Evolutionary conservation across 1,140 invertebrate species (phyloP).

Genomic region (Cherax quadricarinatus): DNA sequence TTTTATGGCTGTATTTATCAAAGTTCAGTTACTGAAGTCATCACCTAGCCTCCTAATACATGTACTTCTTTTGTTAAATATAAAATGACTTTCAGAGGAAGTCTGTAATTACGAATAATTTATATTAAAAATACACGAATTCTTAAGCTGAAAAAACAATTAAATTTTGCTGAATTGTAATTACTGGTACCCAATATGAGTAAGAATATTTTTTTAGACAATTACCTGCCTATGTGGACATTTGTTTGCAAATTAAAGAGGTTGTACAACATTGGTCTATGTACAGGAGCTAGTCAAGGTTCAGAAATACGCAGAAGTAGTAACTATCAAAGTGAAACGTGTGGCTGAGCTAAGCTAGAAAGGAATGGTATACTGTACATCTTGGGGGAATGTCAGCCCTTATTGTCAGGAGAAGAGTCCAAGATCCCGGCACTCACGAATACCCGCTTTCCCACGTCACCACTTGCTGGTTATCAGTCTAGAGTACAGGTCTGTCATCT

Average conservation of each 20-base stretch:
- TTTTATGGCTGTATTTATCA: no score
- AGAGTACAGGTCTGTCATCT: neutral
- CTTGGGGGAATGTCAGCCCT: constrained; percentile 31
- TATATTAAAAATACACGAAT: no score
- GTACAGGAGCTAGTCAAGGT: neutral
- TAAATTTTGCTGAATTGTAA: no score
- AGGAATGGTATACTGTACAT: neutral
- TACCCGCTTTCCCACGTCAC: constrained; percentile 42
- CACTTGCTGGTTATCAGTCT: constrained; percentile 24
- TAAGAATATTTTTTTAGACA: neutral
- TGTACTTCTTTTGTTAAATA: no score
- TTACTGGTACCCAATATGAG: no score
- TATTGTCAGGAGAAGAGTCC: constrained; percentile 3
- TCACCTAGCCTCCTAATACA: no score
- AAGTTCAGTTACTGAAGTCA: no score
- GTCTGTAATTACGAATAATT: no score
- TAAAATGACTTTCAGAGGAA: no score
- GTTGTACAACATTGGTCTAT: neutral
- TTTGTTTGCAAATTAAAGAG: neutral
- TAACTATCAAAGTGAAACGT: neutral
- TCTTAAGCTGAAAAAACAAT: no score
- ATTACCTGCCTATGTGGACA: neutral
- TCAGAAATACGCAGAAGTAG: neutral
- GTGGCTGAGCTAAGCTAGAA: neutral
- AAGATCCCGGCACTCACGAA: constrained; percentile 29